Conservation (phyloP, 2,888 invertebrate species). For the Eristalis arbustorum region DNA sequence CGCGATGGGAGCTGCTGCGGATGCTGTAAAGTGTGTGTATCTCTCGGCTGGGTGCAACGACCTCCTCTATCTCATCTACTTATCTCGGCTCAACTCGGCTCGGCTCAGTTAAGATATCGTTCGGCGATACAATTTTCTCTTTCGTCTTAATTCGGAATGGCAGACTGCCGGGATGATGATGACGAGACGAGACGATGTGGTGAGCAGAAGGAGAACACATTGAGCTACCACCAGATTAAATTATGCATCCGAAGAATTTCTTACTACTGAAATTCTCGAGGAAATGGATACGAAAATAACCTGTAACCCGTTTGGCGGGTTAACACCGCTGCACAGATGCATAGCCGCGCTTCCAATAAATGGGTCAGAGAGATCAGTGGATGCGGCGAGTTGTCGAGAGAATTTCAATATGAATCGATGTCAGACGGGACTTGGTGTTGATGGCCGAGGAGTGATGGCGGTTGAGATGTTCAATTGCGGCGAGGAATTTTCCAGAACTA, state of each 20-base stretch:
- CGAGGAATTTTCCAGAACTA: too few species aligned
- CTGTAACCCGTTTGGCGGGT: slow-evolving; percentile 27
- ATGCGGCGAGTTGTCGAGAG: background rate
- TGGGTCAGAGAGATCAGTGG: slow-evolving; percentile 42
- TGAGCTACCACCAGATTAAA: background rate
- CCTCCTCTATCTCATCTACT: slow-evolving; percentile 13
- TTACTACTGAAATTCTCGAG: slow-evolving; percentile 24
- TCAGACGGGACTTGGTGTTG: background rate
- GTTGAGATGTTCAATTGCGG: background rate
- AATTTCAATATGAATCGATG: background rate
- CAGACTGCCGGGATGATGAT: too few species aligned
- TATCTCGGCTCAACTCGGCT: slow-evolving; percentile 1
- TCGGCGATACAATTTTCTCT: slow-evolving; percentile 17
- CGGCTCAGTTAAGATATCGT: background rate
- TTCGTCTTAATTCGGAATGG: background rate
- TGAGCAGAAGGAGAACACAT: background rate
- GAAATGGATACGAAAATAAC: slow-evolving; percentile 40
- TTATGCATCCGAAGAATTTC: slow-evolving; percentile 33
- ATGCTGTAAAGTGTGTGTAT: background rate
- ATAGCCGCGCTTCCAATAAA: background rate
- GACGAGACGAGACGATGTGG: background rate
- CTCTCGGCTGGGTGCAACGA: slow-evolving; percentile 16
- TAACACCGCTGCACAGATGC: slow-evolving; percentile 9
- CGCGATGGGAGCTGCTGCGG: background rate
- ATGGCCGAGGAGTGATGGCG: background rate